These are phyloP conservation scores for Aix galericulata DNA, from an alignment of 2,113 vertebrate genomes.

Conservation along the genomic window DNA sequence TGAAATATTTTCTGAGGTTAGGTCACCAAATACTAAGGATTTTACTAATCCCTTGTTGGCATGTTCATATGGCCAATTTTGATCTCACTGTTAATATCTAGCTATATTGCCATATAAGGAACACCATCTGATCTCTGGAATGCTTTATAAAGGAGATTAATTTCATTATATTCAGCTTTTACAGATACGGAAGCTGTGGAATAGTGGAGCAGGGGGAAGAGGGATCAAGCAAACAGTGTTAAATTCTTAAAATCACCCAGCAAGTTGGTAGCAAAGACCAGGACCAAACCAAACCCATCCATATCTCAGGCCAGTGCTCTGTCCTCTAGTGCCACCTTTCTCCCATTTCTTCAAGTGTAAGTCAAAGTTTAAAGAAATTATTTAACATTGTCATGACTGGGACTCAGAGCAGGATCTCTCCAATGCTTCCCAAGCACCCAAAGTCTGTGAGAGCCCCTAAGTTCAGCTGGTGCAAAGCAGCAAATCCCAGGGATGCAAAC, in stretches of 20 bases:
- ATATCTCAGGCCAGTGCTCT: not conserved
- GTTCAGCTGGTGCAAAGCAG: not conserved
- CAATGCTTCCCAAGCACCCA: not conserved
- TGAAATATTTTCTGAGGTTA: slow-evolving; percentile 28
- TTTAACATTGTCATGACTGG: not conserved
- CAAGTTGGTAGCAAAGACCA: not conserved
- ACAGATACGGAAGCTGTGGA: not conserved
- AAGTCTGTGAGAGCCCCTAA: not conserved
- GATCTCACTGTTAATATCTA: not conserved
- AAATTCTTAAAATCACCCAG: not conserved
- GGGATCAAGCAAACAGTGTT: not conserved
- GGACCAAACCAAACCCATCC: not conserved
- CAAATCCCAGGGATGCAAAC: not conserved
- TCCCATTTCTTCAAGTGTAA: not conserved
- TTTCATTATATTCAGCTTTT: not conserved
- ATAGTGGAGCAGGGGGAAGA: not conserved
- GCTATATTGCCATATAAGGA: not conserved
- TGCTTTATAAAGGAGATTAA: not conserved
- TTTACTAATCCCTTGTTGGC: slow-evolving; percentile 30
- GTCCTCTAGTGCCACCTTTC: not conserved
- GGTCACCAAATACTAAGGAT: slow-evolving; percentile 19
- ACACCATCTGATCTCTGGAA: not conserved
- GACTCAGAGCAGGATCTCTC: not conserved
- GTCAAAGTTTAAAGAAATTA: not conserved
- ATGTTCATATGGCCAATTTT: not conserved